Conservation (phyloP, 2,797 vertebrate genomes). For the Menidia menidia region DNA sequence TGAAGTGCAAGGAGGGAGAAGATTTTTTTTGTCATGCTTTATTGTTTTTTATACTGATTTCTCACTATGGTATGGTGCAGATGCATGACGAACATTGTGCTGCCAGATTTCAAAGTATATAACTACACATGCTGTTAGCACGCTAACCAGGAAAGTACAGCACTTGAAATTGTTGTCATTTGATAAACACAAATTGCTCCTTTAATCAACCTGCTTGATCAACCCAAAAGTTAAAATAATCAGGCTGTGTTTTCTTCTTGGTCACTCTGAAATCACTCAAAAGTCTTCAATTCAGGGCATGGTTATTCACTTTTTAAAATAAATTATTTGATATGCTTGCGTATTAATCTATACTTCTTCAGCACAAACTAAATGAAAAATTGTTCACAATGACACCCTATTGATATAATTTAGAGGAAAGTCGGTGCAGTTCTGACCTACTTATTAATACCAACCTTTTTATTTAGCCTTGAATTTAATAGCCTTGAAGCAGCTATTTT, state of each 20-base stretch:
- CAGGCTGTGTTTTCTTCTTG: not conserved
- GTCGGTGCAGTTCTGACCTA: slow-evolving; percentile 12
- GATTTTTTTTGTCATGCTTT: not conserved
- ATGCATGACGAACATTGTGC: no score
- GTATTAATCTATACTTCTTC: not conserved
- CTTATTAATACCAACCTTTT: slow-evolving; percentile 10
- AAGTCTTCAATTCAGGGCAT: not conserved
- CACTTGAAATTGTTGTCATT: no score
- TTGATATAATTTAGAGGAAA: slow-evolving; percentile 13
- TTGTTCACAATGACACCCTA: slow-evolving; percentile 44
- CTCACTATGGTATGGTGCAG: no score
- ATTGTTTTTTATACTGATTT: no score
- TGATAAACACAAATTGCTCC: no score
- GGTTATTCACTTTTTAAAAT: slow-evolving; percentile 10
- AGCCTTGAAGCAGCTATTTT: not conserved
- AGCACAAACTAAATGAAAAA: slow-evolving; percentile 5
- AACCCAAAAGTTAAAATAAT: no score
- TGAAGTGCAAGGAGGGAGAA: not conserved
- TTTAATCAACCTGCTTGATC: no score
- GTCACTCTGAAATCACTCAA: not conserved
- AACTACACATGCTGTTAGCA: no score
- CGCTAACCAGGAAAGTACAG: no score
- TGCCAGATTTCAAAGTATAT: no score
- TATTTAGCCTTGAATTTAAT: not conserved
- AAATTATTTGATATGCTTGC: slow-evolving; percentile 12